Base-by-base conservation (phyloP, 2,888 invertebrate genomes). In the Barypeithes pellucidus region DNA sequence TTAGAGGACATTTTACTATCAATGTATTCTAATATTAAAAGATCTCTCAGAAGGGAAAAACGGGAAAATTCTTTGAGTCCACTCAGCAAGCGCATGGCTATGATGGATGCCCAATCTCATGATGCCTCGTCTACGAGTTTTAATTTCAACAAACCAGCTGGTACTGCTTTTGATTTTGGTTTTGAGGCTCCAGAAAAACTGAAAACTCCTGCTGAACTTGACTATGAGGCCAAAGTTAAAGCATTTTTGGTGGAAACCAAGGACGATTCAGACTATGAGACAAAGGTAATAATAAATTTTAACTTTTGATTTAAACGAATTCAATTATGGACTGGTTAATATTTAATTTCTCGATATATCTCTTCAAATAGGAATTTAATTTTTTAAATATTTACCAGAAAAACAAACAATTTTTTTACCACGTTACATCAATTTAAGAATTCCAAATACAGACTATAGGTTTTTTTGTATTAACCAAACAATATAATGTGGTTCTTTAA, bases 241-340 rank as follows among this genome's bases (percentile, higher is more conserved):
- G 80, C 85, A 12, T 94, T 94, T 85, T 85, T 94, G 77, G 92
- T 93, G 79, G 92, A 93, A 86, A 93, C 93, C 2, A 93, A 93
- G 84, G 88, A 87, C 18, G 95, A 95, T 82, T 94, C 94, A 0
- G 95, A 95, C 84, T 95, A 95, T 80, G 94, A 95, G 84, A 93
- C 93, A 74, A 94, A 89, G 88, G 95, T 95, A 71, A 91, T 29
- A 14, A 11, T 20, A 8, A 33, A n/a, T 29, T n/a, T 57, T 39
- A 39, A 39, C 39, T 11, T 39, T 9, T 5, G 39, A n/a, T n/a
- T n/a, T n/a, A n/a, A n/a, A n/a, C n/a, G n/a, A n/a, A n/a, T n/a
- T n/a, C n/a, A n/a, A n/a, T n/a, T n/a, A n/a, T n/a, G n/a, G n/a
- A n/a, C n/a, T n/a, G n/a, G n/a, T n/a, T n/a, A n/a, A n/a, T n/a